Base-by-base conservation (phyloP, 2,113 vertebrate species). In the Echinops telfairi region DNA sequence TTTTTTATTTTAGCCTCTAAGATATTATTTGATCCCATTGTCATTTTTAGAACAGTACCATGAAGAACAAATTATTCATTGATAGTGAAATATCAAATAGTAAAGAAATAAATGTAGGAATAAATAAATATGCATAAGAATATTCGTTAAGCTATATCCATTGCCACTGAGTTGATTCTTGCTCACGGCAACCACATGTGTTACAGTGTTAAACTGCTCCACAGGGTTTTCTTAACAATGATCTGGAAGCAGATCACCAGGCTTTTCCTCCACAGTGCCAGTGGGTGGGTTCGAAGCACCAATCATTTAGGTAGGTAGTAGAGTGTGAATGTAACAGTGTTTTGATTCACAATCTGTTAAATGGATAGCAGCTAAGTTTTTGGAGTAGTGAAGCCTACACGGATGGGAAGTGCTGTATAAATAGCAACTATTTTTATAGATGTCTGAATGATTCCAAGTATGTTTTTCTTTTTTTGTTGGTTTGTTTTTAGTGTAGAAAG, bases 1-100 rank as follows among this genome's bases (percentile, higher is more conserved):
- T 70, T 86, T 40, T 83, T 92, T 86, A 79, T 78, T 75, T 78
- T 78, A 83, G 88, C 20, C 9, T 40, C n/a, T 62, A 64, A 91
- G 60, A 40, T 92, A 66, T 53, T 66, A 0, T 83, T 76, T 82
- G 70, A 53, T 53, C 47, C 12, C 47, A 53, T 53, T 53, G 47
- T 9, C 47, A 53, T 53, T 53, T 12, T 53, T 53, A 53, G 47
- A 92, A 33, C 6, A 84, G 2, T 82, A 29, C 25, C 16, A 75
- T 76, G 75, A 88, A 92, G 23, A 86, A 62, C 7, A 62, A 62
- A 62, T 19, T 62, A 62, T 20, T 62, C 22, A 23, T 62, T 62
- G 60, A 22, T 62, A 19, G 22, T 62, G 22, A 62, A 22, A 62
- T 62, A 62, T 16, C 60, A 62, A 62, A 75, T 53, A 75, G 57